Conservation (phyloP, 2,888 invertebrate species). For the Phengaris arion region DNA sequence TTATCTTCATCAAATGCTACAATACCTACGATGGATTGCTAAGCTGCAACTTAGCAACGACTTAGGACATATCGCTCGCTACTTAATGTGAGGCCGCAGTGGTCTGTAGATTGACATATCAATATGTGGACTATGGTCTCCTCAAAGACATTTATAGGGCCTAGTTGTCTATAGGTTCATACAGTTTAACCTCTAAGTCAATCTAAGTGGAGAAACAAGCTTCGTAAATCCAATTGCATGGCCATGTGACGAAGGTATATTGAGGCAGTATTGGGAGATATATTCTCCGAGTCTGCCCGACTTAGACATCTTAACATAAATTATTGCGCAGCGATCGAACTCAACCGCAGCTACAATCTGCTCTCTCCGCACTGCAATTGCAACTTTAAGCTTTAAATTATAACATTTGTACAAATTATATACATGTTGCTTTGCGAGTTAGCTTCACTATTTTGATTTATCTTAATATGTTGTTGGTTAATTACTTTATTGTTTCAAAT, state of each 20-base stretch:
- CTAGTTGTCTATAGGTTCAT: slow-evolving; percentile 4
- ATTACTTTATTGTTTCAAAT: no score
- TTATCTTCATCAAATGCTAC: neutral
- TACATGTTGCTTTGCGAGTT: slow-evolving; percentile 14
- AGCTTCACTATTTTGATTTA: slow-evolving; percentile 8
- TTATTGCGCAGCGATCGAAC: slow-evolving; percentile 27
- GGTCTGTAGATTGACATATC: neutral
- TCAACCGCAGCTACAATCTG: slow-evolving; percentile 26
- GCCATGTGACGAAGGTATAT: slow-evolving; percentile 20
- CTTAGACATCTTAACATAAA: slow-evolving; percentile 28
- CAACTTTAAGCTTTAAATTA: slow-evolving; percentile 23
- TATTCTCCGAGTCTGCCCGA: slow-evolving; percentile 1
- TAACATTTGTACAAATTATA: slow-evolving; percentile 18
- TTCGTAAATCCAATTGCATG: slow-evolving; percentile 21
- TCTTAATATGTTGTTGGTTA: neutral
- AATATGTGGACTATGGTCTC: slow-evolving; percentile 1
- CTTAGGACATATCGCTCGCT: slow-evolving; percentile 3
- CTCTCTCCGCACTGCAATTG: slow-evolving; percentile 21
- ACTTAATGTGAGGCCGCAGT: neutral
- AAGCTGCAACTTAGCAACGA: neutral
- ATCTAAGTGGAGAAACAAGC: slow-evolving; percentile 23
- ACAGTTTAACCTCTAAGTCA: slow-evolving; percentile 22
- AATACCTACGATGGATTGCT: neutral
- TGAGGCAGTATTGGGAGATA: slow-evolving; percentile 23
- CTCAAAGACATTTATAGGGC: neutral